Conservation (phyloP, 2,113 vertebrate genomes). For the Alligator sinensis region DNA sequence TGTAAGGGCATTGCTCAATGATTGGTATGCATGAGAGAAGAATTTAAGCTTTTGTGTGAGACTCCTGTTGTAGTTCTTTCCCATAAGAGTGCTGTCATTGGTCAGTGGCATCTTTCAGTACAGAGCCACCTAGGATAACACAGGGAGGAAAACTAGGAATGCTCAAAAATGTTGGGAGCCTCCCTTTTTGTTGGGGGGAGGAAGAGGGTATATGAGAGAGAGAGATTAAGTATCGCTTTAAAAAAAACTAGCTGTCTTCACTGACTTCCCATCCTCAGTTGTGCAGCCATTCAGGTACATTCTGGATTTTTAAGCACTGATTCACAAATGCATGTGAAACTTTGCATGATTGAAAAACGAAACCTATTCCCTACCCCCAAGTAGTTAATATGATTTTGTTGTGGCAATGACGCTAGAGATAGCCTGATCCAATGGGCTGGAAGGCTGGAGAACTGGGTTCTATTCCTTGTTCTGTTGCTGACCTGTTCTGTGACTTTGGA, state of each 20-base stretch:
- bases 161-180: neutral
- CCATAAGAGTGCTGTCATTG: neutral
- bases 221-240: neutral
- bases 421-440: neutral
- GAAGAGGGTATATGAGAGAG: neutral
- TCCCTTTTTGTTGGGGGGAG: neutral
- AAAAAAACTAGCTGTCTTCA: neutral
- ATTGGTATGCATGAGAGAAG: neutral
- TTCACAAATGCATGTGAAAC: fast-evolving
- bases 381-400: neutral
- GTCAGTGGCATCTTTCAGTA: too few species aligned
- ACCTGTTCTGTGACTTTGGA: neutral
- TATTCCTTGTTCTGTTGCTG: neutral
- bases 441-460: fast-evolving
- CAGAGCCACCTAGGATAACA: neutral
- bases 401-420: fast-evolving
- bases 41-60: neutral
- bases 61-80: neutral
- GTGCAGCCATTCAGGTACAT: neutral
- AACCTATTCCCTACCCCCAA: neutral
- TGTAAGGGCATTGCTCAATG: neutral
- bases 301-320: neutral
- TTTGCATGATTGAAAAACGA: neutral
- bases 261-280: neutral
- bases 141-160: fast-evolving